These are phyloP conservation scores for Tupaia chinensis DNA, from an alignment of 2,113 vertebrate species.

Conservation along the genomic window DNA sequence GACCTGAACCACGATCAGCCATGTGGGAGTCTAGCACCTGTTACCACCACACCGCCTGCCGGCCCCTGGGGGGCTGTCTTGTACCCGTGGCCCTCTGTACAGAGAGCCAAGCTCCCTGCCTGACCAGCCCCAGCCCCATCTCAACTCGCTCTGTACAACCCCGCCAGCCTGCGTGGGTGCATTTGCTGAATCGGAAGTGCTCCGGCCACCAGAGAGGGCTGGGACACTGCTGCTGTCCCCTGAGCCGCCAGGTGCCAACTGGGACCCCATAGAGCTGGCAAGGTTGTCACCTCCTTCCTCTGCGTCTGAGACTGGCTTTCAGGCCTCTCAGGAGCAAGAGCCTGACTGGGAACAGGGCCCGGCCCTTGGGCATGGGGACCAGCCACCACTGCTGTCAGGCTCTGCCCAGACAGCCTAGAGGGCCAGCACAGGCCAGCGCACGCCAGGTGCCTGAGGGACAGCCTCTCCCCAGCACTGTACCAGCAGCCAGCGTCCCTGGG, in stretches of 20 bases:
- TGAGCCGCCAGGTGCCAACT: neutral
- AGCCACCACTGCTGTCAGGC: neutral
- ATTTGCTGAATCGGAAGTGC: too few relatives aligned
- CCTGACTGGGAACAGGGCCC: too few relatives aligned
- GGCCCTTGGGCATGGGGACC: too few relatives aligned
- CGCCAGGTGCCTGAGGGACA: neutral
- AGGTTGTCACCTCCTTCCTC: neutral
- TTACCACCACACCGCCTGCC: neutral
- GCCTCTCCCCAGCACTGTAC: neutral
- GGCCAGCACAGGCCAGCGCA: accelerated
- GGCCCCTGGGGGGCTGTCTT: neutral
- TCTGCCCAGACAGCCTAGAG: neutral
- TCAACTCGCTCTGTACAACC: neutral
- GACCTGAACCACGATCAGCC: too few relatives aligned
- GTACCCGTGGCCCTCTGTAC: neutral
- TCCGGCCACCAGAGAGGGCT: accelerated
- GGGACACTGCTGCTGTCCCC: too few relatives aligned
- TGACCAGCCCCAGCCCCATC: neutral
- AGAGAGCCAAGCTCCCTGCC: neutral
- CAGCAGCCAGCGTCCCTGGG: neutral
- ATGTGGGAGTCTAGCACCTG: too few relatives aligned
- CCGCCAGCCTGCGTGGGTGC: accelerated
- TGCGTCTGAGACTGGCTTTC: neutral
- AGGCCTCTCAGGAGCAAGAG: neutral
- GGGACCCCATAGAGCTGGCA: neutral